These are phyloP conservation scores for Cataglyphis cursor DNA, from an alignment of 2,888 invertebrate genomes.

Conservation along the genomic window DNA sequence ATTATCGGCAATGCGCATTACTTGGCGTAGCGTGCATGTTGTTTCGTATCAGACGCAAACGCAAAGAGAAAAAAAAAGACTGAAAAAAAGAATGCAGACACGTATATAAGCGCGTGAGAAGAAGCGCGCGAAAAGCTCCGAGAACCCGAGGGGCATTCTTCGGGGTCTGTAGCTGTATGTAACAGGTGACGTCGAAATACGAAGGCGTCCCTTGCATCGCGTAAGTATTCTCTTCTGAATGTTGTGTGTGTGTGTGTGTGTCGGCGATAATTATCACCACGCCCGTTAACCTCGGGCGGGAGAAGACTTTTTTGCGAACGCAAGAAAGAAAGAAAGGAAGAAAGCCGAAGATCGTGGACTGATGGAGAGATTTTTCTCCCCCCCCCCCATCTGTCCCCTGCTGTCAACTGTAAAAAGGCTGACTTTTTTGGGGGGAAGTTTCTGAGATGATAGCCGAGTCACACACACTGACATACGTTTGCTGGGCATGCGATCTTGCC, in stretches of 20 bases:
- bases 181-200: not conserved
- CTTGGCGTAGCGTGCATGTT: slow-evolving; percentile 72
- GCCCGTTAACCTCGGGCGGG: slow-evolving; percentile 46
- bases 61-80: slow-evolving; percentile 10
- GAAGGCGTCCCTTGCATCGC: slow-evolving; percentile 53
- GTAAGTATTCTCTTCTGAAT: slow-evolving; percentile 73
- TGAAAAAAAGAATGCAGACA: slow-evolving; percentile 18
- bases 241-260: slow-evolving; percentile 60
- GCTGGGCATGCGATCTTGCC: slow-evolving; percentile 60
- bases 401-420: not conserved
- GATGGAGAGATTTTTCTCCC: not conserved
- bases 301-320: slow-evolving; percentile 16
- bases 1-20: slow-evolving; percentile 62
- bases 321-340: slow-evolving; percentile 62
- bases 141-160: slow-evolving; percentile 6
- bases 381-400: not conserved
- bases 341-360: not conserved
- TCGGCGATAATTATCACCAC: not conserved
- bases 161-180: slow-evolving; percentile 20
- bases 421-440: not conserved
- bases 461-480: slow-evolving; percentile 54
- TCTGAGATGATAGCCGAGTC: slow-evolving; percentile 1
- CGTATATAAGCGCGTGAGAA: slow-evolving; percentile 30
- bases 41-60: slow-evolving; percentile 31
- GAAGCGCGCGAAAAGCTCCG: not conserved